These are phyloP conservation scores for Aselliscus stoliczkanus DNA, from an alignment of 2,797 vertebrate genomes.

Conservation along the genomic window DNA sequence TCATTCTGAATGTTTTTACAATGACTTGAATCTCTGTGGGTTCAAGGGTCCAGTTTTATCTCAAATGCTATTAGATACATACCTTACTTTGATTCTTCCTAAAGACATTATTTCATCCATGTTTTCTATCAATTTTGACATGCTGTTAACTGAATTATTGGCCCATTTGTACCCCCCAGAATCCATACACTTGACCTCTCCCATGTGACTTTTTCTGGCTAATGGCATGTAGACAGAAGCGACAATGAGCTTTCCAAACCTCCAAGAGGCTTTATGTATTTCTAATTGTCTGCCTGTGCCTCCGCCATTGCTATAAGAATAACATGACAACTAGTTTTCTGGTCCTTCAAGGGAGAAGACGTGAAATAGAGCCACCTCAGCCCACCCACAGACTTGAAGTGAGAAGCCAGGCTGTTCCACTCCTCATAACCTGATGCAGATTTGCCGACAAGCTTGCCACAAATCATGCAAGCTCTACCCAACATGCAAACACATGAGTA, in stretches of 20 bases:
- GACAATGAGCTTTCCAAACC: background rate
- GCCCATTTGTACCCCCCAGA: background rate
- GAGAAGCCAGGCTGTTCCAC: background rate
- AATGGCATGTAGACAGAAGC: background rate
- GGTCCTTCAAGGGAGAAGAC: background rate
- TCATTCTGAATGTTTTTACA: background rate
- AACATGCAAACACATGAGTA: background rate
- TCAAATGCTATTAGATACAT: background rate
- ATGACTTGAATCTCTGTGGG: background rate
- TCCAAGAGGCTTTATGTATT: background rate
- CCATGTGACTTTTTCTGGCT: background rate
- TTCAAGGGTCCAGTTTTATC: background rate
- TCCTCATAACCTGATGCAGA: background rate
- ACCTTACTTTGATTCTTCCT: background rate
- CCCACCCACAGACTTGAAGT: background rate
- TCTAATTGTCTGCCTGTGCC: background rate
- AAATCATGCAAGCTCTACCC: background rate
- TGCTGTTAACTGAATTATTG: background rate
- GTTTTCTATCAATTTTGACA: background rate
- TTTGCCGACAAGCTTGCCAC: background rate
- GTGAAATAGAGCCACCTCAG: background rate
- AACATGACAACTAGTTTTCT: background rate
- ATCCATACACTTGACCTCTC: background rate
- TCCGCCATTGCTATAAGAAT: background rate
- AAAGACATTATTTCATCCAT: background rate